A percentile compares a stretch with the other conserved stretches of the same genome.
phyloP scores from a whole-genome alignment of 1,140 invertebrate genomes.

The Drosophila prosaltans region DNA sequence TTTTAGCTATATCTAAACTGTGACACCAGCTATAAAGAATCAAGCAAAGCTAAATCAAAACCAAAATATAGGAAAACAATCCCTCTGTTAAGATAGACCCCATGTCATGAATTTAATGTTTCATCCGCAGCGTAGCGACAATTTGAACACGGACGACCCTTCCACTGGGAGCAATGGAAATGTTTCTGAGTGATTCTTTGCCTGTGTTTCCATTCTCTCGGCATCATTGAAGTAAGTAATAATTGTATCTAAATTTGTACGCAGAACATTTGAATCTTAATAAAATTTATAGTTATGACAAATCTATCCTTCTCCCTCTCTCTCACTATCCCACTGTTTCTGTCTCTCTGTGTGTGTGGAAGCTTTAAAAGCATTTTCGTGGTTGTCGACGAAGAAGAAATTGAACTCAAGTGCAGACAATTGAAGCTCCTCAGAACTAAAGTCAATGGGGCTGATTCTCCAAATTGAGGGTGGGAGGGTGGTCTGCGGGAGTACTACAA shows the following conservation, averaged over 20 bases:
- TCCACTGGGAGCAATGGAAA: too few species aligned
- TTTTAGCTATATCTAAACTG: too few species aligned
- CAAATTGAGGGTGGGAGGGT: constrained; percentile 18
- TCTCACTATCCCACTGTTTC: neutral
- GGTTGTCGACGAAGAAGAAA: constrained; percentile 46
- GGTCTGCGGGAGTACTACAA: neutral
- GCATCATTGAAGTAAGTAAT: constrained; percentile 70
- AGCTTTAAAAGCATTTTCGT: constrained; percentile 71
- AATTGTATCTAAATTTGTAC: constrained; percentile 75
- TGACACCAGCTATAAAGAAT: too few species aligned
- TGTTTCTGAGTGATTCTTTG: neutral
- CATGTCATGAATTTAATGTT: constrained; percentile 1
- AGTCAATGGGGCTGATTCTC: constrained; percentile 55
- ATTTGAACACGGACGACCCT: neutral
- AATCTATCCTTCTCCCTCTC: constrained; percentile 16
- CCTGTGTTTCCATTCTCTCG: constrained; percentile 1
- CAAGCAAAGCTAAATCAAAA: neutral
- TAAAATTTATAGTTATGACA: constrained; percentile 80
- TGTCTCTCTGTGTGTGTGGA: constrained; percentile 6
- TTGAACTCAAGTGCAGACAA: constrained; percentile 81
- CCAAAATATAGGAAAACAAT: neutral
- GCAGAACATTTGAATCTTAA: constrained; percentile 74
- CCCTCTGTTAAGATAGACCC: neutral
- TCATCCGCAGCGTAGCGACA: neutral
- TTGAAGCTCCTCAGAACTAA: constrained; percentile 62